These are phyloP conservation scores for Drosophila orena DNA, from an alignment of 1,140 invertebrate genomes.

Conservation along the genomic window DNA sequence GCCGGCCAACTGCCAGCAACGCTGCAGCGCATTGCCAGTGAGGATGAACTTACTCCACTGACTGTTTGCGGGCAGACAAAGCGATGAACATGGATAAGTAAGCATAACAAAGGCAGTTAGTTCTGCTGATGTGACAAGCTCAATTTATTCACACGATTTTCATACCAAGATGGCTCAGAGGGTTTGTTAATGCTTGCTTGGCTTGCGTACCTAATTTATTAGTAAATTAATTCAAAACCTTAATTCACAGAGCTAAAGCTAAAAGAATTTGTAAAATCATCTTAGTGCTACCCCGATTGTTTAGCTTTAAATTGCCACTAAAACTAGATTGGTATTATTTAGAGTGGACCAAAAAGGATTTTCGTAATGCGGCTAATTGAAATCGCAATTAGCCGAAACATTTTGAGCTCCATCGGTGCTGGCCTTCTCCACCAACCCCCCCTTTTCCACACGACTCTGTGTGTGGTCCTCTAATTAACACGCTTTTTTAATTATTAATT, in stretches of 20 bases:
- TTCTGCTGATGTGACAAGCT: conserved; percentile 40
- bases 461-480: conserved; percentile 69
- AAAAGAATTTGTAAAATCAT: too few relatives aligned
- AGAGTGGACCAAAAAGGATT: conserved; percentile 26
- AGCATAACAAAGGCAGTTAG: conserved; percentile 35
- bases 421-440: background rate
- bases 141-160: conserved; percentile 36
- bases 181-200: too few relatives aligned
- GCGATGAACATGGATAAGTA: conserved; percentile 41
- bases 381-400: conserved; percentile 64
- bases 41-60: background rate
- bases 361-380: conserved; percentile 66
- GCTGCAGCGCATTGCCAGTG: background rate
- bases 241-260: too few relatives aligned
- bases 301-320: conserved; percentile 6
- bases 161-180: conserved; percentile 23
- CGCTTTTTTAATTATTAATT: conserved; percentile 80
- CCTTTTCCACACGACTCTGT: background rate
- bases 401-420: conserved; percentile 9
- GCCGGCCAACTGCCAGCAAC: background rate
- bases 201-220: too few relatives aligned
- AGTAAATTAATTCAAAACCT: too few relatives aligned
- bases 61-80: conserved; percentile 16
- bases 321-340: background rate
- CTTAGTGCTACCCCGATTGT: too few relatives aligned